A percentile compares a stretch with the other conserved stretches of the same genome.
These are phyloP conservation scores for Helicoverpa armigera DNA, from an alignment of 1,140 invertebrate genomes.

Conservation along the genomic window DNA sequence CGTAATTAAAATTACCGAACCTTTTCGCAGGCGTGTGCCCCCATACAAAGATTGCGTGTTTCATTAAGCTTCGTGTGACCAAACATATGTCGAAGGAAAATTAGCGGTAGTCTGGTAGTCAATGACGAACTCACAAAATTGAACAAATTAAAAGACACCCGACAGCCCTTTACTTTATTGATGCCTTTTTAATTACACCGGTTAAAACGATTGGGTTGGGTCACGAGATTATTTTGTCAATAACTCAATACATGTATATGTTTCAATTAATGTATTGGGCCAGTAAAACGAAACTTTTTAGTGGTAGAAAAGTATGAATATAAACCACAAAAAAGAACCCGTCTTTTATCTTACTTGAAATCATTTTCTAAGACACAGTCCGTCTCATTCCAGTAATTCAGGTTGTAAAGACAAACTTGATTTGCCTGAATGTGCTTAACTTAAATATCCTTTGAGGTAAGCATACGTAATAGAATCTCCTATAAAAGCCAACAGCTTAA, in stretches of 20 bases:
- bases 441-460: background rate
- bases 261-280: background rate
- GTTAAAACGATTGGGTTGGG: constrained; percentile 45
- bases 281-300: background rate
- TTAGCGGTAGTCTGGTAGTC: constrained; percentile 59
- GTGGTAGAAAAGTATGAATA: background rate
- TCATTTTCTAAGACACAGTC: constrained; percentile 1
- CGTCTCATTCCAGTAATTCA: constrained; percentile 14
- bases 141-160: constrained; percentile 62
- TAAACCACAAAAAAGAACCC: background rate
- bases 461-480: constrained; percentile 1
- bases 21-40: constrained; percentile 18
- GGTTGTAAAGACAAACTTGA: constrained; percentile 32
- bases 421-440: background rate
- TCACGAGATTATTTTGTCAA: background rate
- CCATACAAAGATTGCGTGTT: constrained; percentile 36
- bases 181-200: constrained; percentile 60
- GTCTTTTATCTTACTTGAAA: constrained; percentile 29
- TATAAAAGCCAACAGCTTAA: constrained; percentile 14
- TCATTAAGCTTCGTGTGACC: constrained; percentile 61
- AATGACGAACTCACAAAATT: constrained; percentile 56
- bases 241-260: background rate
- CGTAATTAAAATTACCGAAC: constrained; percentile 38
- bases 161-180: constrained; percentile 52
- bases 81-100: constrained; percentile 56